Evolutionary conservation across 2,888 invertebrate species (phyloP).

Genomic region (Pilophorus perplexus): DNA sequence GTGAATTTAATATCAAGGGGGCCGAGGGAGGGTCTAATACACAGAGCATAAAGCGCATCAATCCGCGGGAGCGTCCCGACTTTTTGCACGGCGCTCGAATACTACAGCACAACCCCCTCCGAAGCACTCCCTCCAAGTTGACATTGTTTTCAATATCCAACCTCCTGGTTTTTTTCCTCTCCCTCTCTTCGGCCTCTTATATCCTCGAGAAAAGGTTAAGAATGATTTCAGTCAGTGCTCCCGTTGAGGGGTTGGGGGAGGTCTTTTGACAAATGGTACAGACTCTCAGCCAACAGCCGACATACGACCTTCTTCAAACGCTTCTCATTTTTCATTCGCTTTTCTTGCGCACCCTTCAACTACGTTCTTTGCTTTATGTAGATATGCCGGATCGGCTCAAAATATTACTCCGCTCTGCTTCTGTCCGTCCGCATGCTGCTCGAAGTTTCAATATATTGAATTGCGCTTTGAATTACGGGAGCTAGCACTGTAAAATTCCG

Average conservation of each 20-base stretch:
- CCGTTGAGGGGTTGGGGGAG: not conserved
- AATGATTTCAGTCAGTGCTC: slow-evolving; percentile 21
- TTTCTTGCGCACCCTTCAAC: slow-evolving; percentile 36
- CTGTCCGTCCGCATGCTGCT: too few relatives aligned
- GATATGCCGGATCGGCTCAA: slow-evolving; percentile 31
- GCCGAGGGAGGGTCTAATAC: slow-evolving; percentile 40
- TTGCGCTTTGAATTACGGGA: too few relatives aligned
- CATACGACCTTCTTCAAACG: slow-evolving; percentile 41
- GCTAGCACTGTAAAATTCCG: too few relatives aligned
- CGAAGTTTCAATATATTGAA: too few relatives aligned
- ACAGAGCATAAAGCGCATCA: slow-evolving; percentile 44
- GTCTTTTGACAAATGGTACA: slow-evolving; percentile 41
- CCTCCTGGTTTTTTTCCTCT: not conserved
- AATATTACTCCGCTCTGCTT: slow-evolving; percentile 17
- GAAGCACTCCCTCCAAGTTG: not conserved
- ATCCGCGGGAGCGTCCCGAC: slow-evolving; percentile 38
- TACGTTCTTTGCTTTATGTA: slow-evolving; percentile 31
- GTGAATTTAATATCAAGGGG: slow-evolving; percentile 45
- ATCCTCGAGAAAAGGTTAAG: slow-evolving; percentile 32
- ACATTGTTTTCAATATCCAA: slow-evolving; percentile 44
- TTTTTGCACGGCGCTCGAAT: slow-evolving; percentile 29
- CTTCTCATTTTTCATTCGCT: slow-evolving; percentile 40
- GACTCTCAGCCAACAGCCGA: slow-evolving; percentile 39
- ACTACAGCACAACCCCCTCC: too few relatives aligned
- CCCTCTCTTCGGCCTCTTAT: not conserved